Evolutionary conservation across 2,888 invertebrate species (phyloP), one percentile per base, ranked within the genome.

Genomic region (Ceraclea dissimilis): DNA sequence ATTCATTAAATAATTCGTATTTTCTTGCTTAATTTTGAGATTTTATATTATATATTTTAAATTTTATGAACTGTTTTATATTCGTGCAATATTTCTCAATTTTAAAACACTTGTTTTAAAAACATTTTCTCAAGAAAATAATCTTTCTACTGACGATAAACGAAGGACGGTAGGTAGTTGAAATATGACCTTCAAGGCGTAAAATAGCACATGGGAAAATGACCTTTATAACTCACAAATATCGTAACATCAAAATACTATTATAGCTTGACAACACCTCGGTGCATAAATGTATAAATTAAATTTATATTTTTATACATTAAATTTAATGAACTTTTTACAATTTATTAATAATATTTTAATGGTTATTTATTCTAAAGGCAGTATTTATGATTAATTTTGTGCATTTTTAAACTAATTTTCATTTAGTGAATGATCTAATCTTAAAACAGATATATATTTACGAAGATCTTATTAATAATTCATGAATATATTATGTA

Each of bases 151-250:
- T 16, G 16, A 39, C 39, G 33, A 50, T 49, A 39, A 49, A 55
- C 54, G 51, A 49, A 46, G 43, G 26, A 44, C 39, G 43, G 46
- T 39, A 31, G 21, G 47, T 56, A 19, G 52, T 39, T 39, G 39
- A 39, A 39, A 39, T 39, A 54, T 54, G 60, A 57, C 60, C 60
- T 60, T 60, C 60, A 57, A 52, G 57, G 55, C 52, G 55, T 57
- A 55, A 54, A 26, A 26, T 31, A 57, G 19, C 55, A 26, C 52
- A 50, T 50, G 55, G 55, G 50, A 57, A 49, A 47, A 46, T 57
- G 49, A 60, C 60, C 60, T 55, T 52, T 54, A 44, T 34, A 16
- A 46, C 33, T 26, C 39, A 43, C 43, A 16, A 44, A 13, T 22
- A 49, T 26, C 52, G 22, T 51, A 26, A 26, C 26, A 26, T 26